Percentiles rank a stretch among this genome's conserved stretches.
Conservation (phyloP, 2,113 vertebrate species). For the Microcebus jonahi region DNA sequence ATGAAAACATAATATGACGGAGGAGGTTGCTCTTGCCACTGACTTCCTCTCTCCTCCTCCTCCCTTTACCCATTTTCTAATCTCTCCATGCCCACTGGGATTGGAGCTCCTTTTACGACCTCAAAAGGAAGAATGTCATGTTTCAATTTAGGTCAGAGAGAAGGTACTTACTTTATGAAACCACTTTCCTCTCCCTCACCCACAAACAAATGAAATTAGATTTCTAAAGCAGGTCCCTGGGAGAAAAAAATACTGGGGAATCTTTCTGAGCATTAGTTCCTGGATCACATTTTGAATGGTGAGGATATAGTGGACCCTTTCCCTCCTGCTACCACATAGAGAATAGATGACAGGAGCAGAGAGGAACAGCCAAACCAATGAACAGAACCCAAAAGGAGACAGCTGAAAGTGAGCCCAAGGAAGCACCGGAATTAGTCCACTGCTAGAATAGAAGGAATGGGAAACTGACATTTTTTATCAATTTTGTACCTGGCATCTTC, state of each 20-base stretch:
- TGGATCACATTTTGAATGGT: neutral
- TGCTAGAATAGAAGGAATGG: neutral
- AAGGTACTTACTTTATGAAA: neutral
- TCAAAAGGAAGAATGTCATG: neutral
- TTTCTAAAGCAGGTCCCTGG: neutral
- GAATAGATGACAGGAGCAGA: neutral
- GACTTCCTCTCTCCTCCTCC: neutral
- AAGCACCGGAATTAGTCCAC: neutral
- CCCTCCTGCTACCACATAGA: neutral
- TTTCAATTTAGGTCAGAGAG: neutral
- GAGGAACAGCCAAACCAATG: neutral
- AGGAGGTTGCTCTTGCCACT: neutral
- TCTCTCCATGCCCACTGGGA: neutral
- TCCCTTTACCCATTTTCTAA: neutral
- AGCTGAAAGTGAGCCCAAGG: neutral
- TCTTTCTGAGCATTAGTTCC: neutral
- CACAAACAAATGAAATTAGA: neutral
- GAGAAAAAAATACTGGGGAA: neutral
- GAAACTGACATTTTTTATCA: neutral
- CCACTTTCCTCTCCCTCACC: neutral
- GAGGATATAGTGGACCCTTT: neutral
- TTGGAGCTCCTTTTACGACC: slow-evolving; percentile 7
- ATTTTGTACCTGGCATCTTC: neutral
- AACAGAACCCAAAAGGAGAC: neutral
- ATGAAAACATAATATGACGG: neutral